Evolutionary conservation across 2,888 invertebrate species (phyloP).

Genomic region (Lepidocyrtinus sp.): DNA sequence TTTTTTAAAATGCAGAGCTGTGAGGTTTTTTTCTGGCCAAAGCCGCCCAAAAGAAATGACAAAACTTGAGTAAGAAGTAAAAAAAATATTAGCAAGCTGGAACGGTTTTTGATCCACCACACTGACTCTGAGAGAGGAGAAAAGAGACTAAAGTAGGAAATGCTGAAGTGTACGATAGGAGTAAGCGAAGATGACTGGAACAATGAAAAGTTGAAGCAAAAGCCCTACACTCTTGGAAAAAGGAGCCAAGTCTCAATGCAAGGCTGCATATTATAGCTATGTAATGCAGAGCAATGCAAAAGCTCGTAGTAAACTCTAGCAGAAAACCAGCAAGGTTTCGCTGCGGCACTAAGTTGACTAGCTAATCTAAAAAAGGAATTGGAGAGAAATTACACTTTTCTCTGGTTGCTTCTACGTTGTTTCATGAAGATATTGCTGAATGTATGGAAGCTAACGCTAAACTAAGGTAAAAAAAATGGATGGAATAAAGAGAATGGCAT

Average conservation of each 20-base stretch:
- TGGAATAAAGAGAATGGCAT: no score
- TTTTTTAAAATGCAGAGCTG: not conserved
- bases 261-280: not conserved
- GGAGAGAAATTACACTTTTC: no score
- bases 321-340: not conserved
- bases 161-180: not conserved
- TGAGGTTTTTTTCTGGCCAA: not conserved
- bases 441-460: no score
- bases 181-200: not conserved
- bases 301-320: not conserved
- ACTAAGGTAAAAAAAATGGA: no score
- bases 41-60: constrained; percentile 17
- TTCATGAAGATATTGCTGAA: no score
- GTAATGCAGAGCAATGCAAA: constrained; percentile 1
- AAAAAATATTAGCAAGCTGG: not conserved
- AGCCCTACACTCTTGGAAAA: not conserved
- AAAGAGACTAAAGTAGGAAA: constrained; percentile 3
- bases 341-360: constrained; percentile 9
- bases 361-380: no score
- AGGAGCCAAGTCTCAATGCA: no score
- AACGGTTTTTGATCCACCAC: not conserved
- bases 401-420: no score
- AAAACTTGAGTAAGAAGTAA: not conserved
- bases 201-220: constrained; percentile 1
- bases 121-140: constrained; percentile 1